These are phyloP conservation scores for Poicephalus meyeri DNA, from an alignment of 2,113 vertebrate species.

Conservation along the genomic window DNA sequence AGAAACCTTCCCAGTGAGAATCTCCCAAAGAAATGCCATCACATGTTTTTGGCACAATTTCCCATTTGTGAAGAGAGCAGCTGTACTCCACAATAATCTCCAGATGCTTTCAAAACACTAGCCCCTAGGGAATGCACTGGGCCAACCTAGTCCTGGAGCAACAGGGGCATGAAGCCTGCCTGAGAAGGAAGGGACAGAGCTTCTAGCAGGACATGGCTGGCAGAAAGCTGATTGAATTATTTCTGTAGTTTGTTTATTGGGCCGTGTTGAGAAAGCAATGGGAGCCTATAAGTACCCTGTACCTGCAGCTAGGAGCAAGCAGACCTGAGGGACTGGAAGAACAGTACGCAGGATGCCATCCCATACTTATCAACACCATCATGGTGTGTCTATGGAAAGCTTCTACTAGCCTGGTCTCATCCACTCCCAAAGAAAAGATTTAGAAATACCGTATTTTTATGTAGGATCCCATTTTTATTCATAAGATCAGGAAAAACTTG, in stretches of 20 bases:
- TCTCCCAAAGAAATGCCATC: not conserved
- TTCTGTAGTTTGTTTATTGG: not conserved
- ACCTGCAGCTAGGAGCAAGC: not conserved
- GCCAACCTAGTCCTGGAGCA: not conserved
- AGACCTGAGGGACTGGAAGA: not conserved
- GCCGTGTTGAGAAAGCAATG: accelerated
- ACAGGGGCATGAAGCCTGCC: not conserved
- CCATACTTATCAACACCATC: not conserved
- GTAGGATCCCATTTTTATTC: not conserved
- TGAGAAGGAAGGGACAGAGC: not conserved
- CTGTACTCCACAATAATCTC: not conserved
- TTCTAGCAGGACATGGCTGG: not conserved
- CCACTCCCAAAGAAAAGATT: not conserved
- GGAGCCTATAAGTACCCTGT: not conserved
- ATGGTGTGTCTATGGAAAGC: accelerated
- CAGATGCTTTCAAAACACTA: not conserved
- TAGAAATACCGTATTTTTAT: not conserved
- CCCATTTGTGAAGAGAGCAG: not conserved
- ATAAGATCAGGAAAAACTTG: not conserved
- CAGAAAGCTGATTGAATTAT: not conserved
- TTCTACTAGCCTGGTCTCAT: not conserved
- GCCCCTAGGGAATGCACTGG: not conserved
- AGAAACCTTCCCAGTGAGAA: not conserved
- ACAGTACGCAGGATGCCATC: not conserved
- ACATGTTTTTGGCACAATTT: not conserved